A percentile compares a stretch with the other conserved stretches of the same genome.
Evolutionary conservation across 2,797 vertebrate genomes (phyloP).

Genomic region (Melanogrammus aeglefinus): DNA sequence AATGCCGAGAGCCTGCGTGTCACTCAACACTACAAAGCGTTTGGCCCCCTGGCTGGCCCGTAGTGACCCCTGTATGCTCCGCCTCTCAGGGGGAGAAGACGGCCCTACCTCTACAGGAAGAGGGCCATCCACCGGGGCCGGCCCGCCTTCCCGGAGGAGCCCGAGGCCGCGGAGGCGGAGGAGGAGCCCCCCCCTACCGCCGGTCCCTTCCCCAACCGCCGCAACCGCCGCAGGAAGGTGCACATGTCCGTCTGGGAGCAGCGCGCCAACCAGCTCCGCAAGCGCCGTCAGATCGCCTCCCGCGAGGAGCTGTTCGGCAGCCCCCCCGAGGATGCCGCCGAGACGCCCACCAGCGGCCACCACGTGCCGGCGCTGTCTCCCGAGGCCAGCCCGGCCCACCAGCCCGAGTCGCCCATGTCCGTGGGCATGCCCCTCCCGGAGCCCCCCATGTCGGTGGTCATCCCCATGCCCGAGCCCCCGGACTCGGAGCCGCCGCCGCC

Average conservation of each 20-base stretch:
- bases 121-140: slow-evolving; percentile 78
- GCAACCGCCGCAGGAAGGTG: slow-evolving; percentile 86
- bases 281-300: slow-evolving; percentile 94
- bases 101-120: slow-evolving; percentile 81
- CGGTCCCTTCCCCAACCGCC: slow-evolving; percentile 74
- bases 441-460: slow-evolving; percentile 70
- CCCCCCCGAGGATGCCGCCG: slow-evolving; percentile 68
- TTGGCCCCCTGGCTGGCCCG: slow-evolving; percentile 8
- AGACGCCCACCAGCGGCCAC: slow-evolving; percentile 65
- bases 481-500: slow-evolving; percentile 60
- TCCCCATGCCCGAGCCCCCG: slow-evolving; percentile 69
- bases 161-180: slow-evolving; percentile 39
- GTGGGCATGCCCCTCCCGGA: slow-evolving; percentile 72
- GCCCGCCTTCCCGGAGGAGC: slow-evolving; percentile 68
- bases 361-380: slow-evolving; percentile 52
- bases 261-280: slow-evolving; percentile 91
- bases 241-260: slow-evolving; percentile 99
- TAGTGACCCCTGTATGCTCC: slow-evolving; percentile 46
- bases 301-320: slow-evolving; percentile 85
- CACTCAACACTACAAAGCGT: slow-evolving; percentile 13
- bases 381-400: slow-evolving; percentile 66
- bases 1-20: slow-evolving; percentile 33
- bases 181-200: slow-evolving; percentile 68
- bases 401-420: slow-evolving; percentile 75
- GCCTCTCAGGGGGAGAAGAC: slow-evolving; percentile 73